These are phyloP conservation scores for Syndactyla subalaris DNA, from an alignment of 2,797 vertebrate genomes.

Conservation along the genomic window DNA sequence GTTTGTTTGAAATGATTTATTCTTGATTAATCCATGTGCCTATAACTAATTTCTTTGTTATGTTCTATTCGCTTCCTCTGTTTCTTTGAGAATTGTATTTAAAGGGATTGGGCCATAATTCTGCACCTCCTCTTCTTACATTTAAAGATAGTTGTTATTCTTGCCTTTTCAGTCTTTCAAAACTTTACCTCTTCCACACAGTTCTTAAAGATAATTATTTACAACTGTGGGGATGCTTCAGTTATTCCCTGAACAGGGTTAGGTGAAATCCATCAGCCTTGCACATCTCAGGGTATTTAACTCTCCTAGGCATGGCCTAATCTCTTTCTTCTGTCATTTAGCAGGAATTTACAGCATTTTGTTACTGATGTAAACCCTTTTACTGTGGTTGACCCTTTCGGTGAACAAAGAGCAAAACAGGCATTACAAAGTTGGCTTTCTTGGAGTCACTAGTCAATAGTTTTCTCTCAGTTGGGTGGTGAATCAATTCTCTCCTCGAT, in stretches of 20 bases:
- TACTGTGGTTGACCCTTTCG: not conserved
- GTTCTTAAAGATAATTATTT: not conserved
- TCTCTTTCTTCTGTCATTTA: not conserved
- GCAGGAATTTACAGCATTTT: not conserved
- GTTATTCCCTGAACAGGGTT: not conserved
- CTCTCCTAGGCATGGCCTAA: not conserved
- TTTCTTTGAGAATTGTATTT: constrained; percentile 15
- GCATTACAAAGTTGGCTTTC: not conserved
- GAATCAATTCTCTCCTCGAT: not conserved
- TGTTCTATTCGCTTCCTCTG: not conserved
- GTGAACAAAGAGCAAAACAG: not conserved
- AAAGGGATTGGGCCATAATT: not conserved
- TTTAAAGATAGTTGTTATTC: not conserved
- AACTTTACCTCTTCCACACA: not conserved
- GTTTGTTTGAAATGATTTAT: not conserved
- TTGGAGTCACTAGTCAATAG: not conserved
- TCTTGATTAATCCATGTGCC: not conserved
- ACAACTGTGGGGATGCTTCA: not conserved
- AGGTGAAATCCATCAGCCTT: not conserved
- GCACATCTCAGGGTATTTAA: not conserved
- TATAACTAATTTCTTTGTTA: not conserved
- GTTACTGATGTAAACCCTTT: not conserved
- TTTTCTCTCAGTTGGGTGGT: not conserved
- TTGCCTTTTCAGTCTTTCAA: not conserved
- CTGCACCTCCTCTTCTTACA: not conserved